Conservation (phyloP, 2,113 vertebrate genomes). For the Coptodon rendalli region DNA sequence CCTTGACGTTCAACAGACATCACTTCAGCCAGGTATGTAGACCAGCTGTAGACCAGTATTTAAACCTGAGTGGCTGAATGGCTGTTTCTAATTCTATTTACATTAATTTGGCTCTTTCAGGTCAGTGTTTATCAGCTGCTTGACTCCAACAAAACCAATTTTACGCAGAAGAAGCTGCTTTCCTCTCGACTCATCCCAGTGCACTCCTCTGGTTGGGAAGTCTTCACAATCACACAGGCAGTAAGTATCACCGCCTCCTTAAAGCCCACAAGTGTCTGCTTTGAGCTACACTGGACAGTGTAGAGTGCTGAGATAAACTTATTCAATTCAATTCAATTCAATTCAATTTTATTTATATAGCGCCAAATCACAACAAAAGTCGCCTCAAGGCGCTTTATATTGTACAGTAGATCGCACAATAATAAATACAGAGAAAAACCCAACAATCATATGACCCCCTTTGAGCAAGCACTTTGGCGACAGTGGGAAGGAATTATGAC, state of each 20-base stretch:
- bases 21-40: constrained; percentile 83
- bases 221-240: constrained; percentile 83
- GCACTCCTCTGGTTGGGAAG: constrained; percentile 83
- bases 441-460: too few relatives aligned
- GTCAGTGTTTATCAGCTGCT: constrained; percentile 83
- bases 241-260: constrained; percentile 64
- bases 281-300: neutral
- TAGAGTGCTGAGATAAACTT: neutral
- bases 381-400: too few relatives aligned
- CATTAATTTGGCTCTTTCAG: constrained; percentile 45
- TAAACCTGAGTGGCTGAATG: too few relatives aligned
- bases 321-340: too few relatives aligned
- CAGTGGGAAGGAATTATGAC: too few relatives aligned
- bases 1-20: constrained; percentile 59
- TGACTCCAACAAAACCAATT: constrained; percentile 55
- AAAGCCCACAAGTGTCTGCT: neutral
- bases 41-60: neutral
- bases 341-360: too few relatives aligned
- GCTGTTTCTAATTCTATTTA: neutral
- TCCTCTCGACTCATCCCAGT: constrained; percentile 77
- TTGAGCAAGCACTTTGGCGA: too few relatives aligned
- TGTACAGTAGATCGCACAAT: too few relatives aligned
- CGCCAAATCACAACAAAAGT: too few relatives aligned
- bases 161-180: constrained; percentile 71
- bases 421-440: too few relatives aligned